Base-by-base conservation (phyloP, 1,140 invertebrate genomes). In the Dolichoris vasculosae region DNA sequence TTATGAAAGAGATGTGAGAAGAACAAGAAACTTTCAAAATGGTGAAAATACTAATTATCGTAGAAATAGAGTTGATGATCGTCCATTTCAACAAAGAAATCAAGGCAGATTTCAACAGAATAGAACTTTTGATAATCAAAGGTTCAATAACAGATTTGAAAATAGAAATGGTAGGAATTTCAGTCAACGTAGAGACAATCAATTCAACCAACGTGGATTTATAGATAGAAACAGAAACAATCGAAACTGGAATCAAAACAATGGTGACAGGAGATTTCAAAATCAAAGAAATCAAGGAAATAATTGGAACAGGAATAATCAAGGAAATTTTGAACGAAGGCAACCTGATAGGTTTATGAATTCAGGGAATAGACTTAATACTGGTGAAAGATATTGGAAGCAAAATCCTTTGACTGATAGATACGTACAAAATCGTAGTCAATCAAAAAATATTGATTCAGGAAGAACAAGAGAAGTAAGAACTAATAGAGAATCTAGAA, bases 121-220 rank as follows among this genome's bases (percentile, higher is more conserved):
- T 17, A 69, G 85, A 73, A 79, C 46, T 43, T 87, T 86, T 83
- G 82, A 87, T 76, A 86, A 87, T 73, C 71, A 86, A 59, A 86
- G 86, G 59, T 79, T 83, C 17, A 90, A 88, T 79, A 75, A 89
- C 35, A 88, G 86, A 82, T 90, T 89, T 88, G 88, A 90, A 35
- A 88, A 90, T 64, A 89, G 88, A 83, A 90, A 89, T 86, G 88
- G 86, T 59, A 88, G 87, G 82, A 86, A 86, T 55, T 80, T 76
- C 48, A n/a, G 35, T 11, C 86, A 86, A 48, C 67, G 69, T 0
- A 84, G 86, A 77, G 86, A 86, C 26, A 86, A 86, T 84, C 86
- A 84, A 76, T 76, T 81, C 30, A 86, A 86, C 84, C 86, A 86
- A 32, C 71, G 85, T 59, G 67, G 69, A 1, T 84, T 84, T 82